phyloP scores from a whole-genome alignment of 2,888 invertebrate genomes.

The Junonia oenone region DNA sequence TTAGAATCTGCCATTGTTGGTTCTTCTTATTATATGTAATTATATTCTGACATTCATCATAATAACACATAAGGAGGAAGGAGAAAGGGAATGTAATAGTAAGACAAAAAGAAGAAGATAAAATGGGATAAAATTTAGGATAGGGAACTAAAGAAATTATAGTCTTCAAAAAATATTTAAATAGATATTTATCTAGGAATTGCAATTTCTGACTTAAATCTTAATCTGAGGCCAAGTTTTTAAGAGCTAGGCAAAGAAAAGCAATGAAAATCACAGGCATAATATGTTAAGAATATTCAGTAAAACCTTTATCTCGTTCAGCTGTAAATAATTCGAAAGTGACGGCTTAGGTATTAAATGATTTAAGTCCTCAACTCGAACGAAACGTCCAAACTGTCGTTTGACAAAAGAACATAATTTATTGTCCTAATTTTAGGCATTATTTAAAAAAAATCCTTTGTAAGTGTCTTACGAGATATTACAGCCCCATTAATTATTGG shows the following conservation, averaged over 20 bases:
- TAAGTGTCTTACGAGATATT: background rate
- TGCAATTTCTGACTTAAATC: no score
- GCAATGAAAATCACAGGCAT: background rate
- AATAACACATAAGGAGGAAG: no score
- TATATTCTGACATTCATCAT: no score
- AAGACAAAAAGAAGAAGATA: no score
- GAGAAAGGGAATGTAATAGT: no score
- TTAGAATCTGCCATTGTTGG: no score
- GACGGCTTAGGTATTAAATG: background rate
- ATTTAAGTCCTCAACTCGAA: background rate
- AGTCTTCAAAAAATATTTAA: no score
- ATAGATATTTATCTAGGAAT: no score
- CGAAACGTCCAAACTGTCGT: background rate
- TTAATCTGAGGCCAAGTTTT: no score
- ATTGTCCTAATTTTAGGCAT: conserved; percentile 1
- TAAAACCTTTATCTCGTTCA: background rate
- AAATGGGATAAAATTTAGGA: no score
- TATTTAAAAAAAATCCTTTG: background rate
- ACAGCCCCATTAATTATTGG: background rate
- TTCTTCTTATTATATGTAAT: no score
- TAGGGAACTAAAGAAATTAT: no score
- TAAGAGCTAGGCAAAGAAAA: background rate
- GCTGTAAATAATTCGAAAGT: background rate
- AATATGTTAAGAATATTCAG: background rate
- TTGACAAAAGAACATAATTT: conserved; percentile 3